Conservation (phyloP, 2,797 vertebrate genomes). For the Lutjanus argentimaculatus region DNA sequence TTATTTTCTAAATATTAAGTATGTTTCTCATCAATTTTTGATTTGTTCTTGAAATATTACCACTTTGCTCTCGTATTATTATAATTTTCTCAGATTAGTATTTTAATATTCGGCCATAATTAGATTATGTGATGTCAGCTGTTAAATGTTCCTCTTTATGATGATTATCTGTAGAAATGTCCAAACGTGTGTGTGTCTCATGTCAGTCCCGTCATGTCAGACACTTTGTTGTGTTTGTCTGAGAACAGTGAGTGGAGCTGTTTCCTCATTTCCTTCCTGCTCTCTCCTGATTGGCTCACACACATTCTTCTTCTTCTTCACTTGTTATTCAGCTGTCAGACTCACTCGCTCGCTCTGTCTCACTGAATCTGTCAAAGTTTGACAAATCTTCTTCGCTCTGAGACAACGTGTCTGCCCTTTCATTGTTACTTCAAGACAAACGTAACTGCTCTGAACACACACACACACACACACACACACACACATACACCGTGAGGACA, state of each 20-base stretch:
- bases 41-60: too few relatives aligned
- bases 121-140: too few relatives aligned
- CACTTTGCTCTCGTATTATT: too few relatives aligned
- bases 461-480: slow-evolving; percentile 7
- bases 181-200: not conserved
- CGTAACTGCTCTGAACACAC: not conserved
- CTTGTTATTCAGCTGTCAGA: slow-evolving; percentile 37
- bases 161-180: too few relatives aligned
- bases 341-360: not conserved
- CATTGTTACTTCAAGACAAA: slow-evolving; percentile 4
- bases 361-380: not conserved
- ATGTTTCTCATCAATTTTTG: too few relatives aligned
- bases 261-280: slow-evolving; percentile 52
- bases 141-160: too few relatives aligned
- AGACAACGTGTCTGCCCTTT: not conserved
- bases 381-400: slow-evolving; percentile 6
- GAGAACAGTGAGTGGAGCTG: slow-evolving; percentile 19
- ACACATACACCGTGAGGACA: slow-evolving; percentile 26
- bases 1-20: not conserved
- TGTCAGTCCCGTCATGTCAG: not conserved
- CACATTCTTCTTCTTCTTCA: slow-evolving; percentile 45
- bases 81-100: too few relatives aligned
- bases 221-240: slow-evolving; percentile 25
- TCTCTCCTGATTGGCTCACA: slow-evolving; percentile 30
- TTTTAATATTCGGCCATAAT: too few relatives aligned